Percentiles rank a stretch among this genome's conserved stretches.
Evolutionary conservation across 2,113 vertebrate genomes (phyloP).

Genomic region (Antennarius striatus): DNA sequence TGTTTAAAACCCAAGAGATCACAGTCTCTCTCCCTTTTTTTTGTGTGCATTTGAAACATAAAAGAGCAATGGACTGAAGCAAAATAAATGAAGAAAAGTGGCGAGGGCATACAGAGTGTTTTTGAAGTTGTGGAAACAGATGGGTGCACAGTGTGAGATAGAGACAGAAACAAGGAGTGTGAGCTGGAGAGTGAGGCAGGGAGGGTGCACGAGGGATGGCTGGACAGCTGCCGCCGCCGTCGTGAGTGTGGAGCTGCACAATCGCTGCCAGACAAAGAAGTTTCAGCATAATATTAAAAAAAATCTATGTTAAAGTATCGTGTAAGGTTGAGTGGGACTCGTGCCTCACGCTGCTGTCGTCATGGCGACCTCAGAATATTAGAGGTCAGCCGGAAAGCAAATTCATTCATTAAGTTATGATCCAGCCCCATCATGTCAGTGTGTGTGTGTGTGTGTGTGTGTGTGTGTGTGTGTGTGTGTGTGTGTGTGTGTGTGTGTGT

Average conservation of each 20-base stretch:
- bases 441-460: neutral
- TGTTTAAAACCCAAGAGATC: constrained; percentile 42
- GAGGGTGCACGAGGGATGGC: constrained; percentile 26
- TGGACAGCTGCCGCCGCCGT: constrained; percentile 26
- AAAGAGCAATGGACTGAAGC: constrained; percentile 48
- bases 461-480: neutral
- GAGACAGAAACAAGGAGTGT: constrained; percentile 33
- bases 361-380: constrained; percentile 1
- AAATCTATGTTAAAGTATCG: constrained; percentile 1
- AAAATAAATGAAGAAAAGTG: constrained; percentile 38
- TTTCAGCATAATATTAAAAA: neutral
- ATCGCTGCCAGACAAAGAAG: constrained; percentile 6
- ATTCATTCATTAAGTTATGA: constrained; percentile 5
- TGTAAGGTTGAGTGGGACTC: neutral
- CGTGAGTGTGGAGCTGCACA: constrained; percentile 1
- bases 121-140: constrained; percentile 75
- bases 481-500: neutral
- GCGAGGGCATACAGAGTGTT: constrained; percentile 44
- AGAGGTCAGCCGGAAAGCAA: constrained; percentile 14
- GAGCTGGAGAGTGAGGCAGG: constrained; percentile 29
- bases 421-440: neutral
- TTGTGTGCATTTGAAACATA: constrained; percentile 56
- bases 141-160: constrained; percentile 67
- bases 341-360: neutral
- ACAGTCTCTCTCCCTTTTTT: constrained; percentile 46